Evolutionary conservation across 2,888 invertebrate species (phyloP).

Genomic region (Amphipoea lucens): DNA sequence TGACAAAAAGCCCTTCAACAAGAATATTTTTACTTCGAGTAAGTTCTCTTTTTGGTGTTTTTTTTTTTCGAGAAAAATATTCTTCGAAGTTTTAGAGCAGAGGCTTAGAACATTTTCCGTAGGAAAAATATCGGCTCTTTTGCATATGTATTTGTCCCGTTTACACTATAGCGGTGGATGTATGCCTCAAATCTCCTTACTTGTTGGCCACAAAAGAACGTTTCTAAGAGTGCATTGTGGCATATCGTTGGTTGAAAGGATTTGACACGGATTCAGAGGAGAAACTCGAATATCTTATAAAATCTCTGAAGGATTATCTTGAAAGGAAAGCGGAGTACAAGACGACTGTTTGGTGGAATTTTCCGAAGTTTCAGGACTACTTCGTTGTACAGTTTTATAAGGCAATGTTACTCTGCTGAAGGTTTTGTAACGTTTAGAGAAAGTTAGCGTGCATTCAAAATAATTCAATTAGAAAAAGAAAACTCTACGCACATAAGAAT

Average conservation of each 20-base stretch:
- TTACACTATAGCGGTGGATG: constrained; percentile 52
- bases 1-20: not conserved
- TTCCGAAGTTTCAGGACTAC: constrained; percentile 41
- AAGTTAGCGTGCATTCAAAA: not conserved
- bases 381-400: constrained; percentile 53
- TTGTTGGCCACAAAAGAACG: constrained; percentile 60
- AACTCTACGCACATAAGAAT: not conserved
- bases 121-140: constrained; percentile 52
- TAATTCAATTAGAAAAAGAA: not conserved
- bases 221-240: constrained; percentile 62
- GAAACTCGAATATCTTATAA: constrained; percentile 62
- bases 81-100: not conserved
- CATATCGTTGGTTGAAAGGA: constrained; percentile 66
- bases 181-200: constrained; percentile 62
- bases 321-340: constrained; percentile 52
- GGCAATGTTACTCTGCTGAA: constrained; percentile 49
- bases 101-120: constrained; percentile 21
- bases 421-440: constrained; percentile 3
- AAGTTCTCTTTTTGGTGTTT: not conserved
- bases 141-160: constrained; percentile 50
- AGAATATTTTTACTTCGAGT: not conserved
- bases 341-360: constrained; percentile 42
- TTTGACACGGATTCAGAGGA: constrained; percentile 54
- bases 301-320: constrained; percentile 64
- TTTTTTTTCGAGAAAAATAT: not conserved